Percentiles rank a stretch among this genome's conserved stretches.
Evolutionary conservation across 2,888 invertebrate species (phyloP).

Genomic region (Parasteatoda lunata): DNA sequence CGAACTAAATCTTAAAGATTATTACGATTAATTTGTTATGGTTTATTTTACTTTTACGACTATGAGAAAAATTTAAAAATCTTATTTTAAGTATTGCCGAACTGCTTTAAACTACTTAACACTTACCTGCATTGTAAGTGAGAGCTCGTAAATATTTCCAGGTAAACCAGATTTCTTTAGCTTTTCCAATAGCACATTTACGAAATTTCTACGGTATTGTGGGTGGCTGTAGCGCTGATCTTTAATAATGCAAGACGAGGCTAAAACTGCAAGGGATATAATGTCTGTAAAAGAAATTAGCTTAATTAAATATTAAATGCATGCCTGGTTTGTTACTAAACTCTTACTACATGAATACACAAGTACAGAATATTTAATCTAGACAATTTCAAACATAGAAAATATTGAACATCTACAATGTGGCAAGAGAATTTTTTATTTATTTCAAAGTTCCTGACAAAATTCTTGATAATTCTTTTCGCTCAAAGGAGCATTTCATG

Average conservation of each 20-base stretch:
- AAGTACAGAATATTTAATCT: too few species aligned
- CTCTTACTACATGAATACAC: too few species aligned
- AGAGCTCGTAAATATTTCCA: slow-evolving; percentile 34
- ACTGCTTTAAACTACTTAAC: too few species aligned
- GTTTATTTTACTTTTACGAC: not conserved
- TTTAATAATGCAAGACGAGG: slow-evolving; percentile 7
- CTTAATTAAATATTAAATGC: too few species aligned
- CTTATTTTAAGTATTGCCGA: too few species aligned
- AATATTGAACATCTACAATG: too few species aligned
- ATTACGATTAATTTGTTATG: not conserved
- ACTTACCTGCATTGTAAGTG: slow-evolving; percentile 39
- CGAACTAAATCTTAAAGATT: not conserved
- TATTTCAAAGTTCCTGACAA: too few species aligned
- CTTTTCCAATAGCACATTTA: not conserved
- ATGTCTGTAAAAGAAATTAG: slow-evolving; percentile 4
- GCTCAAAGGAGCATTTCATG: too few species aligned
- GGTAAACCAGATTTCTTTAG: not conserved
- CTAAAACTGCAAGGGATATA: slow-evolving; percentile 16
- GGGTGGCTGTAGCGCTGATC: not conserved
- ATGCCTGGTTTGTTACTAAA: too few species aligned
- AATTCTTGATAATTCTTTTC: too few species aligned
- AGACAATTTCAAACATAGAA: too few species aligned
- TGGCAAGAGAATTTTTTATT: too few species aligned
- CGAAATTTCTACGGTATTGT: not conserved
- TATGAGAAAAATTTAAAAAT: not conserved